phyloP scores from a whole-genome alignment of 2,113 vertebrate genomes.

The Saimiri boliviensis region DNA sequence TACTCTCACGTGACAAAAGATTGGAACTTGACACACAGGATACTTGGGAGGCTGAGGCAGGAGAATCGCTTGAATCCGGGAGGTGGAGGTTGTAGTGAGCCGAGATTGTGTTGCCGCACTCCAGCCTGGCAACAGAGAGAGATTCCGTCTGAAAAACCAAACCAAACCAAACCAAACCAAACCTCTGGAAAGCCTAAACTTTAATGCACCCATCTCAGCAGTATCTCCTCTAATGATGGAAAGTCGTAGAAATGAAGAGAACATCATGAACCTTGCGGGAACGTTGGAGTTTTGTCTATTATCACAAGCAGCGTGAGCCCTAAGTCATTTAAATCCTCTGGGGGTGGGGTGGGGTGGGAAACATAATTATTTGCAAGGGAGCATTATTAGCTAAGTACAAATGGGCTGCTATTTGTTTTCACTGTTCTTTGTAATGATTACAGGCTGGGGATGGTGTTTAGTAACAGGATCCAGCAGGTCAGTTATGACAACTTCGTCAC shows the following conservation, averaged over 20 bases:
- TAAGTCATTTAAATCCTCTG: not conserved
- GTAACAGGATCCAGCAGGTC: not conserved
- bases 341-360: not conserved
- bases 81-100: no score
- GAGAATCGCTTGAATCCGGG: no score
- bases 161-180: no score
- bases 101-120: no score
- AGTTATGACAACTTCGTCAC: not conserved
- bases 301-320: not conserved
- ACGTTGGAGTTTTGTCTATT: not conserved
- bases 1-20: conserved; percentile 93
- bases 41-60: no score
- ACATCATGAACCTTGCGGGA: not conserved
- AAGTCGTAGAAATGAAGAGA: not conserved
- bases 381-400: rapidly evolving
- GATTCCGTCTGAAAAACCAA: no score
- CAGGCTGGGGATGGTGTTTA: not conserved
- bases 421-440: not conserved
- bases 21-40: conserved; percentile 90
- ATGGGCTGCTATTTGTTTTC: conserved; percentile 22
- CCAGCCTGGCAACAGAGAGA: no score
- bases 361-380: not conserved
- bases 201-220: not conserved
- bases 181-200: not conserved
- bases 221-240: not conserved